These are phyloP conservation scores for Diglossa cyanea DNA, from an alignment of 2,797 vertebrate genomes.

Conservation along the genomic window DNA sequence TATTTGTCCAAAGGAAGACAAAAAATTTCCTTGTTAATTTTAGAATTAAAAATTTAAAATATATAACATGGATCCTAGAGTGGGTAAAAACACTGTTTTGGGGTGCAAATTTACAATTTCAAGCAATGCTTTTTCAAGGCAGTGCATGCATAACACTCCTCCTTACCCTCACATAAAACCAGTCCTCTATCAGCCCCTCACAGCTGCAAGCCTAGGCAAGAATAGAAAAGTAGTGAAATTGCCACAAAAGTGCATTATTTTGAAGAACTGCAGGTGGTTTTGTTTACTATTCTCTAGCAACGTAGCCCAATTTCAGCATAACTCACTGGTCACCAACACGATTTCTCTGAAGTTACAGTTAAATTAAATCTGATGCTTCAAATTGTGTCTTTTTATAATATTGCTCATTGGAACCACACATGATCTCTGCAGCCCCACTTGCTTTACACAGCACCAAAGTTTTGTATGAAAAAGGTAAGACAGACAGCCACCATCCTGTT, in stretches of 20 bases:
- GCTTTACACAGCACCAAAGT: neutral
- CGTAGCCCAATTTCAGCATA: neutral
- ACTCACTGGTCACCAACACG: neutral
- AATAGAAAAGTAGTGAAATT: neutral
- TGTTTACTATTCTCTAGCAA: neutral
- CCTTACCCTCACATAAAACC: neutral
- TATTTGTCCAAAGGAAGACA: neutral
- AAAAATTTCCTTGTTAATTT: neutral
- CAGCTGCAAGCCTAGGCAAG: neutral
- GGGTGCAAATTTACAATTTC: neutral
- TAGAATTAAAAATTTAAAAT: neutral
- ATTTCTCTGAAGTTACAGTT: neutral
- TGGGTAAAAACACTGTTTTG: neutral
- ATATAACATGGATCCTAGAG: neutral
- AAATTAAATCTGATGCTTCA: neutral
- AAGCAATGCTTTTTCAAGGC: neutral
- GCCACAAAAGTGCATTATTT: neutral
- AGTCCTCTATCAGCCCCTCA: neutral
- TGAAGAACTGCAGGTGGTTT: neutral
- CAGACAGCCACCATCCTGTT: neutral
- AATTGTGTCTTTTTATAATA: neutral
- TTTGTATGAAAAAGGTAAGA: neutral
- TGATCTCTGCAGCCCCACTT: neutral
- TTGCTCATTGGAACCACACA: neutral
- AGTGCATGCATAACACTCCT: neutral